phyloP scores from a whole-genome alignment of 1,140 invertebrate species.

The Rhopalosiphum padi region DNA sequence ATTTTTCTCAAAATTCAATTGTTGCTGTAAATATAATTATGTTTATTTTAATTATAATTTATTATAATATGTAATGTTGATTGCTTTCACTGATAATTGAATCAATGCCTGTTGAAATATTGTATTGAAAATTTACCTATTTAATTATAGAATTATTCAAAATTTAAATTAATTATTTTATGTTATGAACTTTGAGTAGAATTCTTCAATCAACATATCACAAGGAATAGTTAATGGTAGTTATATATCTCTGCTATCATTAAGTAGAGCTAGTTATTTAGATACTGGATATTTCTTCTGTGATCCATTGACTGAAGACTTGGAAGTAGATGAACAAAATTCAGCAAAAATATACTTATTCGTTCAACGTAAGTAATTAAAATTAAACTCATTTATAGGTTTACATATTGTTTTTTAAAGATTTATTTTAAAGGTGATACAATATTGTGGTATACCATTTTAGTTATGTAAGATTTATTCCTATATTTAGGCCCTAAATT shows the following conservation, averaged over 20 bases:
- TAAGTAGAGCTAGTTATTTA: constrained; percentile 55
- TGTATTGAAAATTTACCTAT: not conserved
- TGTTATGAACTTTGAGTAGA: not conserved
- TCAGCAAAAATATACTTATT: constrained; percentile 40
- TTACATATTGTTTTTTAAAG: not conserved
- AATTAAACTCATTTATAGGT: not conserved
- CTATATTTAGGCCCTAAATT: not conserved
- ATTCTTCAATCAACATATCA: constrained; percentile 40
- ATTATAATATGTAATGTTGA: not conserved
- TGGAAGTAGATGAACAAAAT: constrained; percentile 37
- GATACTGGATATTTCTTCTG: constrained; percentile 57
- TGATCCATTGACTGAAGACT: constrained; percentile 26
- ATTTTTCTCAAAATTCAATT: not conserved
- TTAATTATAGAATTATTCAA: not conserved
- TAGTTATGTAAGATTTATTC: not conserved
- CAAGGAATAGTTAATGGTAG: constrained; percentile 46
- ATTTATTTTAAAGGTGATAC: not conserved
- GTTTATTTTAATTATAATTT: constrained; percentile 11
- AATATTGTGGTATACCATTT: not conserved
- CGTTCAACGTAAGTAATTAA: constrained; percentile 43
- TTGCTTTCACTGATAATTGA: not conserved
- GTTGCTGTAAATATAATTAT: not conserved
- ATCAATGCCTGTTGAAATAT: not conserved
- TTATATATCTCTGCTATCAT: constrained; percentile 30
- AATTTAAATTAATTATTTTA: not conserved